Evolutionary conservation across 2,113 vertebrate genomes (phyloP).

Genomic region (Macaca fascicularis): T2T-MFA8v1.1 NC_088380.1:129190501-129191000

Average conservation of each 20-base stretch:
- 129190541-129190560: not conserved
- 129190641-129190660: too few species aligned
- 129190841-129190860: not conserved
- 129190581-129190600: not conserved
- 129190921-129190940: not conserved
- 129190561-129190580: not conserved
- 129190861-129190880: not conserved
- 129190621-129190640: not conserved
- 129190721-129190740: not conserved
- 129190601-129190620: not conserved
- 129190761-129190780: not conserved
- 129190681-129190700: not conserved
- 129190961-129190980: not conserved
- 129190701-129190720: not conserved
- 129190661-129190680: not conserved
- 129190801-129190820: conserved; percentile 22
- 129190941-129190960: not conserved
- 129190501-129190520: not conserved
- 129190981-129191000: not conserved
- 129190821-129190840: not conserved
- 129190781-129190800: not conserved
- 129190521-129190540: not conserved
- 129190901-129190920: not conserved
- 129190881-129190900: not conserved
- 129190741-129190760: not conserved